Evolutionary conservation across 2,113 vertebrate species (phyloP).

Genomic region (Sinocyclocheilus anshuiensis): DNA sequence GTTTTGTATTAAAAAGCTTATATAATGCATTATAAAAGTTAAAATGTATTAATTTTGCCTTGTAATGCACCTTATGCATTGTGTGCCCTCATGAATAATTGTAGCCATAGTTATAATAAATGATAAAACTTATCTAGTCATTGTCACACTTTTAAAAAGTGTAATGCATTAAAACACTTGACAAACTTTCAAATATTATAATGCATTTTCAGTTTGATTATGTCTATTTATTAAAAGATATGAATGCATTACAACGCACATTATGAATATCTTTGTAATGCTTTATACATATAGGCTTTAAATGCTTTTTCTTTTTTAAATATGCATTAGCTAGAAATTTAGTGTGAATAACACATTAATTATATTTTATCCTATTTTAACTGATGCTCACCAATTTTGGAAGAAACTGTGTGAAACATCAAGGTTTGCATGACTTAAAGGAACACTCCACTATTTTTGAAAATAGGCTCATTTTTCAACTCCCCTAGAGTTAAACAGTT

Average conservation of each 20-base stretch:
- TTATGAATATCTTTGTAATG: no score
- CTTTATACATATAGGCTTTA: no score
- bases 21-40: neutral
- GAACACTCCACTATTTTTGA: no score
- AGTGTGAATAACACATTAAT: neutral
- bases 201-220: no score
- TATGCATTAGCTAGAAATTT: neutral
- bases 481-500: no score
- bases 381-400: neutral
- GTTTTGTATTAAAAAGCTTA: neutral
- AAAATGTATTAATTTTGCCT: neutral
- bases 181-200: no score
- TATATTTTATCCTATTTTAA: neutral
- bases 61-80: neutral
- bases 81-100: neutral
- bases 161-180: no score
- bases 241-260: no score
- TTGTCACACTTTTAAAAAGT: neutral
- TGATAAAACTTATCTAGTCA: neutral
- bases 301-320: neutral
- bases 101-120: neutral
- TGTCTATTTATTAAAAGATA: no score
- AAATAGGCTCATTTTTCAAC: no score
- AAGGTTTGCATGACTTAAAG: neutral
- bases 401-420: neutral